Base-by-base conservation (phyloP, 2,797 vertebrate genomes). In the Anguilla marmorata region DNA sequence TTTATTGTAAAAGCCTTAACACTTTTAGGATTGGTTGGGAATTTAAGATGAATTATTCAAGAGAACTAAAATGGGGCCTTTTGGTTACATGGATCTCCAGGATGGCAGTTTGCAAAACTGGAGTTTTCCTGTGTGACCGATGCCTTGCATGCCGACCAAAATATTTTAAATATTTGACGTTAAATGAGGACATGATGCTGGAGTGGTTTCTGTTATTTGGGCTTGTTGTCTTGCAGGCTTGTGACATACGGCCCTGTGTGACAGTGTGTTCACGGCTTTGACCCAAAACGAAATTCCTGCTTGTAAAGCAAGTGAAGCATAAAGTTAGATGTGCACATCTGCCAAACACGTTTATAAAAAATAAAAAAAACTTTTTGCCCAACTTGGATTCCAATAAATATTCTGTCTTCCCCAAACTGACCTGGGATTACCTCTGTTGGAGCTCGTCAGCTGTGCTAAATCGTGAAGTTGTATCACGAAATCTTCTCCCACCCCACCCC, bases 371-470 rank as follows among this genome's bases (percentile, higher is more conserved):
- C 1, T 2, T 76, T 37, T 37, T 24, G 19, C 19, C 37, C 21
- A 19, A 80, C 16, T 80, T 48, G 37, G 76, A 41, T 24, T 41
- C 41, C 41, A 48, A 45, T 21, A 80, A 30, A 48, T 19, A 80
- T 9, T 1, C 21, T 21, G 76, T 30, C 76, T 11, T 80, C 21
- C 12, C 37, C 76, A 45, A 3, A 48, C 19, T 80, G 37, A 80
- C 76, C 76, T 80, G 21, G 76, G 19, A 80, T 80, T 48, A 50
- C 76, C 76, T 80, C 76, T 50, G 76, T 50, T 80, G 14, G 48
- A 48, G 41, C 76, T 24, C 9, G 76, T 80, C 76, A 50, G 27
- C 41, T 21, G 41, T 80, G 76, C 76, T n/a, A 66, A 24, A 19
- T 66, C 16, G 37, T 50, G 21, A 80, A 48, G 37, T 80, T 80